Percentiles rank a stretch among this genome's conserved stretches.
phyloP scores from a whole-genome alignment of 2,888 invertebrate genomes.

The Aporophyla lueneburgensis region DNA sequence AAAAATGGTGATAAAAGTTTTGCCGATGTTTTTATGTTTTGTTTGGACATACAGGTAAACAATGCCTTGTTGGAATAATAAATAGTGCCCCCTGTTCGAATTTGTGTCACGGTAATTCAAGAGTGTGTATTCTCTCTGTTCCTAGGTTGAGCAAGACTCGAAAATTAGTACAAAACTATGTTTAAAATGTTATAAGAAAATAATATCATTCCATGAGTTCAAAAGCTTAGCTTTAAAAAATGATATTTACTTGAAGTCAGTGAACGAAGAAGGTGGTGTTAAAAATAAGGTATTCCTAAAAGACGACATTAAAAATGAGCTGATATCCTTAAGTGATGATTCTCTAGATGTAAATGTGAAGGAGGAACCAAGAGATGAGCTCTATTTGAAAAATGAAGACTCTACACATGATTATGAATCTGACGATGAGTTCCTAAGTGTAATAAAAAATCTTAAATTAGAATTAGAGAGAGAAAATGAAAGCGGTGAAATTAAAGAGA shows the following conservation, averaged over 20 bases:
- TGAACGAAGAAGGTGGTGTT: conserved; percentile 49
- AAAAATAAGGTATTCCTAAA: conserved; percentile 66
- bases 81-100: background rate
- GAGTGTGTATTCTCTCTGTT: conserved; percentile 34
- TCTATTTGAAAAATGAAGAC: conserved; percentile 50
- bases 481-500: conserved; percentile 71
- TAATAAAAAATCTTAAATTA: conserved; percentile 73
- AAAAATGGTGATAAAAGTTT: conserved; percentile 68
- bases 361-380: conserved; percentile 45
- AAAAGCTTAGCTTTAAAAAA: conserved; percentile 80
- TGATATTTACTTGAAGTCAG: conserved; percentile 74
- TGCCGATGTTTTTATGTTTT: conserved; percentile 78
- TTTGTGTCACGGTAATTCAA: background rate
- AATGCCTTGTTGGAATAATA: conserved; percentile 20
- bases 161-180: conserved; percentile 79
- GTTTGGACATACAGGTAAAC: conserved; percentile 81
- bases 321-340: conserved; percentile 45
- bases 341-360: conserved; percentile 66
- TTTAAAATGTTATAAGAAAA: conserved; percentile 79
- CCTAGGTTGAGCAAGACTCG: conserved; percentile 75
- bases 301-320: conserved; percentile 60
- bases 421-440: conserved; percentile 80
- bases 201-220: conserved; percentile 79
- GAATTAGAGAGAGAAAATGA: conserved; percentile 65
- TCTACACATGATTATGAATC: conserved; percentile 68